Evolutionary conservation across 2,113 vertebrate species (phyloP).

Genomic region (Leucoraja erinaceus): DNA sequence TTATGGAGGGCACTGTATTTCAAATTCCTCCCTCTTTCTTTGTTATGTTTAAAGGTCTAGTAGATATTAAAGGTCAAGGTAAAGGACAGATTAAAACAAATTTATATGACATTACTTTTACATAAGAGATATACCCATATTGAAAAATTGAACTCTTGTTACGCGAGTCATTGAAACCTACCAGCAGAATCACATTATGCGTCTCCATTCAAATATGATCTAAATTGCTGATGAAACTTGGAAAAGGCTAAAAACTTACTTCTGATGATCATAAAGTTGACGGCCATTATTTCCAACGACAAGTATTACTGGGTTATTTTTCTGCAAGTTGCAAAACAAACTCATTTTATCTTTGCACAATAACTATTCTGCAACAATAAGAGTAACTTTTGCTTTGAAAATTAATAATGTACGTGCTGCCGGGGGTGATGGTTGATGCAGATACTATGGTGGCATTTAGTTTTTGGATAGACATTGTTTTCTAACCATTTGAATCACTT

Average conservation of each 20-base stretch:
- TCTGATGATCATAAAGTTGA: conserved; percentile 86
- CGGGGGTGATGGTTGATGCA: too few species aligned
- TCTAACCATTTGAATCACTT: too few species aligned
- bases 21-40: not conserved
- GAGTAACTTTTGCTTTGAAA: not conserved
- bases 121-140: not conserved
- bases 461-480: too few species aligned
- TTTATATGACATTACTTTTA: not conserved
- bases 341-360: not conserved
- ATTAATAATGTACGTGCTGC: not conserved
- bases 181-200: not conserved
- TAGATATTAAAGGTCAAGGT: not conserved
- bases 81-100: not conserved
- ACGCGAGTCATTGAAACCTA: not conserved
- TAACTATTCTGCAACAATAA: not conserved
- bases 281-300: conserved; percentile 88
- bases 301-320: conserved; percentile 88
- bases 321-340: conserved; percentile 58
- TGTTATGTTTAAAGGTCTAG: not conserved
- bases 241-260: conserved; percentile 67
- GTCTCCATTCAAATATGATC: not conserved
- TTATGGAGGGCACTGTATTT: not conserved
- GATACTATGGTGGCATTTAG: too few species aligned
- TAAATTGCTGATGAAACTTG: not conserved
- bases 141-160: not conserved